These are phyloP conservation scores for Aethina tumida DNA, from an alignment of 1,140 invertebrate genomes.

Conservation along the genomic window DNA sequence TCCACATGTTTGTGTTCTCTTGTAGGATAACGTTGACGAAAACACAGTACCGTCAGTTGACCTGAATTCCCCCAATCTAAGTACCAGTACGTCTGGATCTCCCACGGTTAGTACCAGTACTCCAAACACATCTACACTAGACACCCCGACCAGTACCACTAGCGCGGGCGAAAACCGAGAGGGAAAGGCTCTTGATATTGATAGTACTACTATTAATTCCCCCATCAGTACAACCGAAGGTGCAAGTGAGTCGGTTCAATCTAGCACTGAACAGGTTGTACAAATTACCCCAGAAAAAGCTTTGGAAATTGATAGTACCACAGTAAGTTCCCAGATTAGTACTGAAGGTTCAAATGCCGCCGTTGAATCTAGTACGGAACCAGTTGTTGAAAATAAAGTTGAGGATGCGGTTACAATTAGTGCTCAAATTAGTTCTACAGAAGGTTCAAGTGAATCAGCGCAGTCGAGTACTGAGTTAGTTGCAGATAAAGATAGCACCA, in stretches of 20 bases:
- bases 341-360: slow-evolving; percentile 2
- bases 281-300: slow-evolving; percentile 10
- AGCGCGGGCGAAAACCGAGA: too few species aligned
- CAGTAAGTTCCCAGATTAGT: background rate
- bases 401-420: background rate
- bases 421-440: slow-evolving; percentile 5
- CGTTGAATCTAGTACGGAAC: slow-evolving; percentile 10
- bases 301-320: slow-evolving; percentile 7
- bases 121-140: slow-evolving; percentile 6
- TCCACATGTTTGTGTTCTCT: too few species aligned
- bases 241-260: slow-evolving; percentile 3
- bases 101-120: slow-evolving; percentile 8
- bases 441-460: slow-evolving; percentile 7
- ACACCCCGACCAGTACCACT: slow-evolving; percentile 10
- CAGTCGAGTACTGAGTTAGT: too few species aligned
- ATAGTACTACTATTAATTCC: slow-evolving; percentile 13
- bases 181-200: too few species aligned
- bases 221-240: slow-evolving; percentile 19
- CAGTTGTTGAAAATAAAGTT: too few species aligned
- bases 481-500: too few species aligned
- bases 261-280: slow-evolving; percentile 8
- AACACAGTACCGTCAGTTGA: slow-evolving; percentile 12
- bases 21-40: slow-evolving; percentile 12
- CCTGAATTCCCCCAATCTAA: slow-evolving; percentile 11
- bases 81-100: slow-evolving; percentile 6